Base-by-base conservation (phyloP, 2,888 invertebrate genomes). In the Caenorhabditis angaria region DNA sequence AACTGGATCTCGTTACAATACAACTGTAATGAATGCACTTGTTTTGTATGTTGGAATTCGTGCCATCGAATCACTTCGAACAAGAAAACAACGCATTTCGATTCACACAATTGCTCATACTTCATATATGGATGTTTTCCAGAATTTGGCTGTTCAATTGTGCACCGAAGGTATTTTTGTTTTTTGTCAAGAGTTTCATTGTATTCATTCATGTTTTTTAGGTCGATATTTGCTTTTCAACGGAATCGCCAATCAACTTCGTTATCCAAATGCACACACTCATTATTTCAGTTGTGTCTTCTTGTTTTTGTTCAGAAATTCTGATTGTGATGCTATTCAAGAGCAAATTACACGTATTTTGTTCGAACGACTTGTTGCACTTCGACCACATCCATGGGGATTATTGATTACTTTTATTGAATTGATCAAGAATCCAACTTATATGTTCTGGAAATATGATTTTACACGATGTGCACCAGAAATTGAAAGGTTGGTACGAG, bases 391-490 rank as follows among this genome's bases (percentile, higher is more conserved):
- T 89, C 99, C 99, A 0, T 99, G 99, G 99, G 99, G 99, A 18
- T 90, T 99, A 55, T 91, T 99, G 47, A 96, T 99, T 80, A 99
- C 99, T 0, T 99, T 99, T 89, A 97, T 97, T 81, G 99, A 99
- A 88, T 91, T 99, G 73, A 97, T 99, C 87, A 97, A 97, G 89
- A 99, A 99, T 90, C 96, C 95, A 6, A 92, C 93, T 27, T 99
- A 97, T 90, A 95, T 96, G 89, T 99, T 99, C 90, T 99, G 99
- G 97, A 92, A 93, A 78, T 97, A 99, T 88, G 97, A 99, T 87
- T 99, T 99, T 90, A 97, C 99, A 1, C 95, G 96, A 88, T 99
- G 99, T 89, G 97, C 99, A 24, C 96, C 97, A 1, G 99, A 99
- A 90, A 97, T 99, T 85, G 96, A 97, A 90, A 97, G 97, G 95